Evolutionary conservation across 2,888 invertebrate genomes (phyloP), one percentile per base, ranked within the genome.

Genomic region (Pheosia gnoma): DNA sequence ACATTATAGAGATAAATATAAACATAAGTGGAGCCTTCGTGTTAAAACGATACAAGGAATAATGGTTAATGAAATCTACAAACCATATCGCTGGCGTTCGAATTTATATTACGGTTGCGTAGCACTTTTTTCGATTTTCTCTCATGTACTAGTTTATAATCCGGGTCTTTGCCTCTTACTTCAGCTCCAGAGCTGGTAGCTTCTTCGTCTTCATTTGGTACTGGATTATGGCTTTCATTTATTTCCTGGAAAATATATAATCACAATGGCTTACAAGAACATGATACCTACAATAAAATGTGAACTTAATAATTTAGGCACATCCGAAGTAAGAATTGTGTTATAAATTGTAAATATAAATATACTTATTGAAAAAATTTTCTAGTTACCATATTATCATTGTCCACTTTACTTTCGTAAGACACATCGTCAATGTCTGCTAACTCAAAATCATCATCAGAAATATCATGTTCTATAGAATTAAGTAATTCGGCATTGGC

Each of bases 71-170:
- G 5, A n/a, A 47, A 11, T 3, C n/a, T 52, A 57, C 53, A 8
- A 38, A 77, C 79, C 74, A 74, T 62, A 49, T 75, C 79, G 38
- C 61, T 63, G 43, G 70, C 58, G 59, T 72, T 70, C 9, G 66
- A 45, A 38, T 62, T 67, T 36, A 55, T 9, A 55, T 72, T 77
- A 38, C 60, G 58, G 56, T 74, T 72, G 10, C 54, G 68, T 10
- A 72, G 62, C 25, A 74, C 65, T 63, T 68, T 70, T 1, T 62
- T 25, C 37, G 63, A 25, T 51, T 62, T 53, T 55, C 62, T 64
- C 57, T 54, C 58, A 59, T 63, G 59, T 38, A 63, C n/a, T 54
- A 53, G 13, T 58, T 59, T 64, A n/a, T 8, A 43, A 58, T 64
- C 66, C 5, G 39, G 4, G 55, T 61, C 62, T 7, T 59, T 45